Conservation (phyloP, 2,113 vertebrate species). For the Crotalus horridus region DNA sequence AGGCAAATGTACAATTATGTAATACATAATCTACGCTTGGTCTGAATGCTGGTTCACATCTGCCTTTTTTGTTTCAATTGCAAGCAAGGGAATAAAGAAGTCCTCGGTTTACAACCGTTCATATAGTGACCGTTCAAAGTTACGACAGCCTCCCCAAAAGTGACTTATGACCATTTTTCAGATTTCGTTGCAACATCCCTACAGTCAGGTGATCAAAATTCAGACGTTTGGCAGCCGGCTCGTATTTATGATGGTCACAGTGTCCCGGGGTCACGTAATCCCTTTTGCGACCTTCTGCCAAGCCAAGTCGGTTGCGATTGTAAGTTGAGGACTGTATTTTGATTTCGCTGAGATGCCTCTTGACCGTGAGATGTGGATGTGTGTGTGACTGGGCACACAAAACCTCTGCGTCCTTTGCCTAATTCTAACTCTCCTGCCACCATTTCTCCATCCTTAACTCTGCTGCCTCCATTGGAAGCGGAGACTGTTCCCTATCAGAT, state of each 20-base stretch:
- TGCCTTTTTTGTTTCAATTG: too few species aligned
- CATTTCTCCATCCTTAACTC: too few species aligned
- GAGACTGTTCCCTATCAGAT: constrained; percentile 13
- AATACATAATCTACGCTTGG: not conserved
- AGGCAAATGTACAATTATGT: too few species aligned
- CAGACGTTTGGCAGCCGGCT: not conserved
- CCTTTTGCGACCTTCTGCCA: not conserved
- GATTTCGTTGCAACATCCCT: too few species aligned
- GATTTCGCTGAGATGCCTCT: not conserved
- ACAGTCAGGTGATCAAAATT: too few species aligned
- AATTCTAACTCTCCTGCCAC: not conserved
- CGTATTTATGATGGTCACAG: not conserved
- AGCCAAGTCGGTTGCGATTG: not conserved
- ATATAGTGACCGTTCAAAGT: too few species aligned
- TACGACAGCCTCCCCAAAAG: too few species aligned
- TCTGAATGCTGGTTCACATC: not conserved
- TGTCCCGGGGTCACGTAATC: too few species aligned
- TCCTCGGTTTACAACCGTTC: too few species aligned
- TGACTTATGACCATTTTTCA: too few species aligned
- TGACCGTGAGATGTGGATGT: not conserved
- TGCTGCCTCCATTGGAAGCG: not conserved
- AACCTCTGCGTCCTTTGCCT: not conserved
- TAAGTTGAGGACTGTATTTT: not conserved
- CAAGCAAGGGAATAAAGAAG: too few species aligned
- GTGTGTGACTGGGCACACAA: not conserved